These are phyloP conservation scores for Indicator indicator DNA, from an alignment of 2,113 vertebrate species.

Conservation along the genomic window DNA sequence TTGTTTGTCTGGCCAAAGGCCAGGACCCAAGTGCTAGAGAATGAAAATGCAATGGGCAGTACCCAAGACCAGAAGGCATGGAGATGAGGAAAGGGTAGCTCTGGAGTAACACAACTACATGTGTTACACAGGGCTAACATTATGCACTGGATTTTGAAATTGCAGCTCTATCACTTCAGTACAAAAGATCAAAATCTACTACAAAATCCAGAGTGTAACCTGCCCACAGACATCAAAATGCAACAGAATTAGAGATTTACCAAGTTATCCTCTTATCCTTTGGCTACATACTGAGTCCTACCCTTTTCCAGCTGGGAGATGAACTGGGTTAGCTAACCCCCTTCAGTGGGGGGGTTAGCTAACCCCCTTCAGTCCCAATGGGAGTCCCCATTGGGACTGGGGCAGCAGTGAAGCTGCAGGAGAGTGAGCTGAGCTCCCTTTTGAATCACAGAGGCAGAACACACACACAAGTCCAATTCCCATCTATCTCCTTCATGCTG, in stretches of 20 bases:
- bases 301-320: neutral
- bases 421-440: neutral
- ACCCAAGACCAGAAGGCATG: neutral
- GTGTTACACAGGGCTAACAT: accelerated
- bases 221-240: neutral
- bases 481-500: neutral
- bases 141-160: neutral
- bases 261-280: accelerated
- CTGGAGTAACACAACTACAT: neutral
- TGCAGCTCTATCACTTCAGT: neutral
- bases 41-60: neutral
- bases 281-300: neutral
- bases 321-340: neutral
- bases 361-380: no score
- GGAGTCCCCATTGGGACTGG: accelerated
- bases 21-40: neutral
- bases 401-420: neutral
- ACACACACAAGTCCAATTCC: neutral
- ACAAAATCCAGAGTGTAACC: neutral
- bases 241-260: neutral
- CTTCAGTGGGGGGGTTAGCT: neutral
- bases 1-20: neutral
- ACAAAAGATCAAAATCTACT: neutral
- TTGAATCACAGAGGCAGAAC: neutral
- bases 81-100: neutral